These are phyloP conservation scores for Drosophila niveifrons DNA, from an alignment of 2,888 invertebrate genomes.

Conservation along the genomic window DNA sequence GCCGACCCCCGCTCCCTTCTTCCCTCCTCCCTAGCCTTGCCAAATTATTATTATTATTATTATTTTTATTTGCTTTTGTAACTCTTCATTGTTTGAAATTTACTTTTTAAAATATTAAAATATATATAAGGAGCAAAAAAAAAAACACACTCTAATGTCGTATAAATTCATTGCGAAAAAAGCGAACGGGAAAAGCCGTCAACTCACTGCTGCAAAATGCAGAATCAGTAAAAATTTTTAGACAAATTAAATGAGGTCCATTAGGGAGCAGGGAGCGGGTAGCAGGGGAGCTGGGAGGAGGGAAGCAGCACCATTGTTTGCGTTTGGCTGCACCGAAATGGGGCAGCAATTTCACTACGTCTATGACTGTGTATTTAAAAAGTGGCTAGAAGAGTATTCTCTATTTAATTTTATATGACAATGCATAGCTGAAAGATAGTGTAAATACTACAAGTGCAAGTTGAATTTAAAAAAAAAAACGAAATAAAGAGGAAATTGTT, in stretches of 20 bases:
- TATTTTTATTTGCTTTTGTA: conserved; percentile 43
- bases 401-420: background rate
- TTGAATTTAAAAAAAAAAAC: background rate
- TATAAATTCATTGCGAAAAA: conserved; percentile 56
- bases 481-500: too few relatives aligned
- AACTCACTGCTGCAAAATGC: conserved; percentile 35
- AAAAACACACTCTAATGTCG: conserved; percentile 40
- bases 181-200: conserved; percentile 14
- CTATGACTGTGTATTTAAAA: conserved; percentile 17
- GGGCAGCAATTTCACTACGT: conserved; percentile 41
- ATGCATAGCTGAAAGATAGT: background rate
- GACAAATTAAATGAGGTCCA: conserved; percentile 73
- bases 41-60: conserved; percentile 63
- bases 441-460: background rate
- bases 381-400: background rate
- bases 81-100: conserved; percentile 50
- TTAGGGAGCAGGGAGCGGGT: conserved; percentile 15
- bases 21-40: background rate
- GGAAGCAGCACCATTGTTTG: conserved; percentile 58
- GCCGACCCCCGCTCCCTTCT: conserved; percentile 7
- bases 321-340: conserved; percentile 57
- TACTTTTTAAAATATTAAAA: conserved; percentile 77
- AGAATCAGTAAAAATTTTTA: conserved; percentile 71
- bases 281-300: background rate
- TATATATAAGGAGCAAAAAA: conserved; percentile 31